Evolutionary conservation across 1,140 invertebrate genomes (phyloP).

Genomic region (Daktulosphaira vitifoliae): DNA sequence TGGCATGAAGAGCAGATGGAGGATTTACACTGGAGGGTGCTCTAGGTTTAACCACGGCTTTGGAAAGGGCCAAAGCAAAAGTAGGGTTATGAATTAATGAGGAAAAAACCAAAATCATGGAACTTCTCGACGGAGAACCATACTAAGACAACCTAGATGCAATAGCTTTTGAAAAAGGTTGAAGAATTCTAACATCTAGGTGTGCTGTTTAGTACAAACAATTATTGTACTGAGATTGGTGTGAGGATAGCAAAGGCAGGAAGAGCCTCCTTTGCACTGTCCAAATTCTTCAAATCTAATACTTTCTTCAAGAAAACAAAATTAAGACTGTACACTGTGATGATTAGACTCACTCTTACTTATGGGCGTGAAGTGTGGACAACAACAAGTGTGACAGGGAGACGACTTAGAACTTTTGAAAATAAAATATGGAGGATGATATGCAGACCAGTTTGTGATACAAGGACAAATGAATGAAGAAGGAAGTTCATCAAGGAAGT

Average conservation of each 20-base stretch:
- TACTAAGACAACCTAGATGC: not conserved
- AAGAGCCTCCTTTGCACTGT: not conserved
- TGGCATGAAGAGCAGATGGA: slow-evolving; percentile 1
- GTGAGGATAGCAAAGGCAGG: not conserved
- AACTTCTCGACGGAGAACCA: not conserved
- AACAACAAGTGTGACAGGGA: not conserved
- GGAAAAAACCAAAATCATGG: not conserved
- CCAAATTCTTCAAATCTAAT: slow-evolving; percentile 1
- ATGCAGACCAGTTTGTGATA: not conserved
- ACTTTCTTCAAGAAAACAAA: not conserved
- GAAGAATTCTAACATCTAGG: not conserved
- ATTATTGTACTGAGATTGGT: not conserved
- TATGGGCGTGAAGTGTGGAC: not conserved
- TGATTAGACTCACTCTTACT: not conserved
- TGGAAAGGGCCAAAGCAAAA: not conserved
- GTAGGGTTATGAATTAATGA: not conserved
- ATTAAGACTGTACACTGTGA: not conserved
- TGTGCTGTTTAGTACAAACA: not conserved
- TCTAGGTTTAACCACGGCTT: not conserved
- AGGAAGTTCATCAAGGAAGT: slow-evolving; percentile 1
- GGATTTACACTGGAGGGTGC: not conserved
- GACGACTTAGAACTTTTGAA: slow-evolving; percentile 4
- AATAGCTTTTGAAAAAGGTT: slow-evolving; percentile 1
- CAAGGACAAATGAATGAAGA: slow-evolving; percentile 1
- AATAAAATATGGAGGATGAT: not conserved